Evolutionary conservation across 2,888 invertebrate genomes (phyloP).

Genomic region (Tromatobia lineatoria): DNA sequence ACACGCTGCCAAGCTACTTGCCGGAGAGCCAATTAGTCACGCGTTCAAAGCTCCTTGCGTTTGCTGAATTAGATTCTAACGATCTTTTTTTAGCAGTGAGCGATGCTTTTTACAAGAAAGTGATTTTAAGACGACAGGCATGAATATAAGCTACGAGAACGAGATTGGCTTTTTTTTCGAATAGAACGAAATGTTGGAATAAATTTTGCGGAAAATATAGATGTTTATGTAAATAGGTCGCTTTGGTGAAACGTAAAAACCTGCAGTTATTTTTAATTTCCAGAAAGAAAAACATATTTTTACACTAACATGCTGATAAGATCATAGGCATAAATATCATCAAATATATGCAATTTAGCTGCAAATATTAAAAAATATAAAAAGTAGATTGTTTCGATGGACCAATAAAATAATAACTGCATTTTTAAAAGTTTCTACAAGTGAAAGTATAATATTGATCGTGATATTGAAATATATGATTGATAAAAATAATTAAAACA

Average conservation of each 20-base stretch:
- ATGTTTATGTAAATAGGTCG: not conserved
- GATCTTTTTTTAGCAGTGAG: constrained; percentile 17
- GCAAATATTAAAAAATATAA: too few species aligned
- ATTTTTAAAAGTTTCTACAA: not conserved
- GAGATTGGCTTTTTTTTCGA: not conserved
- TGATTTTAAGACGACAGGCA: not conserved
- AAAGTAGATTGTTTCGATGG: too few species aligned
- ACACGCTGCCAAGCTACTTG: not conserved
- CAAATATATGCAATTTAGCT: too few species aligned
- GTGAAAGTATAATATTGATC: not conserved
- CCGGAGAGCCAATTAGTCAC: constrained; percentile 65
- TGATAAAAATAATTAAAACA: too few species aligned
- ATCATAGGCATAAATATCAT: too few species aligned
- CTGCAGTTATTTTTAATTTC: too few species aligned
- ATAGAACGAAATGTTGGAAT: not conserved
- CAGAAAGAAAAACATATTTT: too few species aligned
- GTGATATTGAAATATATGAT: not conserved
- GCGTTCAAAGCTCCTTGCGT: constrained; percentile 54
- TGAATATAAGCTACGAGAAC: not conserved
- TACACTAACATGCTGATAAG: too few species aligned
- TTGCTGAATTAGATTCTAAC: constrained; percentile 37
- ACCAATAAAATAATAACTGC: not conserved
- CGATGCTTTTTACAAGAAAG: constrained; percentile 1
- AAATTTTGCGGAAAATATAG: not conserved
- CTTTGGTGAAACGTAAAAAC: not conserved